Evolutionary conservation across 1,140 invertebrate species (phyloP).

Genomic region (Pomphorhynchus laevis): DNA sequence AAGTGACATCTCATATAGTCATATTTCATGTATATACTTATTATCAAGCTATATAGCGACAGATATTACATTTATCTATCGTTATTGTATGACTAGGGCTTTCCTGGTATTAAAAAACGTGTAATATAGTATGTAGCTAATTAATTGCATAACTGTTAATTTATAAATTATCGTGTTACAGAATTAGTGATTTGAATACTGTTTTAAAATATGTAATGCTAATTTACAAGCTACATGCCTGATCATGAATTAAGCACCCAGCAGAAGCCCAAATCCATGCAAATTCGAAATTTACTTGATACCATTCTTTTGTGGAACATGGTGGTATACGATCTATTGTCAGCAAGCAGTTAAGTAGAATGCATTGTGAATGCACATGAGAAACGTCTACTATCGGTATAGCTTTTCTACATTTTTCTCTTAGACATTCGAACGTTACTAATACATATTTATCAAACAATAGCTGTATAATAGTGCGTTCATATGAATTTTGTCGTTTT

Average conservation of each 20-base stretch:
- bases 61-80: too few relatives aligned
- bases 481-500: neutral
- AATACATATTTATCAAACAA: conserved; percentile 8
- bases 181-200: too few relatives aligned
- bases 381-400: conserved; percentile 6
- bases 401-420: neutral
- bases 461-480: neutral
- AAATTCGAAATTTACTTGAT: neutral
- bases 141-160: too few relatives aligned
- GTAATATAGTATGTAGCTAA: too few relatives aligned
- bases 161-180: too few relatives aligned
- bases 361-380: conserved; percentile 5
- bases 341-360: conserved; percentile 3
- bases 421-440: conserved; percentile 1
- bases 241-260: conserved; percentile 1
- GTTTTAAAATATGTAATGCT: too few relatives aligned
- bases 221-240: too few relatives aligned
- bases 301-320: neutral
- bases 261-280: neutral
- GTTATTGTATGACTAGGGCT: too few relatives aligned
- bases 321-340: neutral
- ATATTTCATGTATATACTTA: too few relatives aligned
- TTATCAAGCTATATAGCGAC: too few relatives aligned
- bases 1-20: too few relatives aligned
- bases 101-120: too few relatives aligned